Percentiles rank a stretch among this genome's conserved stretches.
Evolutionary conservation across 2,113 vertebrate species (phyloP).

Genomic region (Sclerurus mexicanus): DNA sequence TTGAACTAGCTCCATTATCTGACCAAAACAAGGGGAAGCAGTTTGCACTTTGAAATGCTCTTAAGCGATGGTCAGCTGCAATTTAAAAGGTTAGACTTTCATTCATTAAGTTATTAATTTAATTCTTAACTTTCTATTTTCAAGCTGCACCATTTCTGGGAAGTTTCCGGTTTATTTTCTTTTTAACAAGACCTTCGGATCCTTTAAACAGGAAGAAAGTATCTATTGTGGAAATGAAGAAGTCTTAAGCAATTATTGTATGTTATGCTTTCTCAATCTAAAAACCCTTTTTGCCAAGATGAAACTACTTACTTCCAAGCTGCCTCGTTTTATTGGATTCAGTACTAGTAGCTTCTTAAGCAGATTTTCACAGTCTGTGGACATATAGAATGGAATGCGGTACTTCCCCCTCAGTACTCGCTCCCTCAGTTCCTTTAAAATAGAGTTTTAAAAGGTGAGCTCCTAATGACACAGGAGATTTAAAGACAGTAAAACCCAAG

Average conservation of each 20-base stretch:
- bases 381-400: conserved; percentile 99
- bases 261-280: neutral
- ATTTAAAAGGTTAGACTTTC: neutral
- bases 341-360: conserved; percentile 95
- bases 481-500: neutral
- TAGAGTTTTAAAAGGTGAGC: neutral
- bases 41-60: neutral
- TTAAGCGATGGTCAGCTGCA: neutral
- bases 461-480: neutral
- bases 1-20: neutral
- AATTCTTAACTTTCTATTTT: neutral
- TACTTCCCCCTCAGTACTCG: conserved; percentile 94
- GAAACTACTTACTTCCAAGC: conserved; percentile 86
- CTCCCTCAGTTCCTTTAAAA: conserved; percentile 89
- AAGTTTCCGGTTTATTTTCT: neutral
- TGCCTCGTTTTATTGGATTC: conserved; percentile 94
- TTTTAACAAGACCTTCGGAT: neutral
- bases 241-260: neutral
- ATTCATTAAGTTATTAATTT: neutral
- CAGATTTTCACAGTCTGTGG: conserved; percentile 98
- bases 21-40: neutral
- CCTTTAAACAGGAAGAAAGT: neutral
- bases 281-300: neutral
- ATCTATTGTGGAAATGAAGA: neutral
- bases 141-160: neutral